phyloP scores from a whole-genome alignment of 2,113 vertebrate species.

The Meriones unguiculatus region DNA sequence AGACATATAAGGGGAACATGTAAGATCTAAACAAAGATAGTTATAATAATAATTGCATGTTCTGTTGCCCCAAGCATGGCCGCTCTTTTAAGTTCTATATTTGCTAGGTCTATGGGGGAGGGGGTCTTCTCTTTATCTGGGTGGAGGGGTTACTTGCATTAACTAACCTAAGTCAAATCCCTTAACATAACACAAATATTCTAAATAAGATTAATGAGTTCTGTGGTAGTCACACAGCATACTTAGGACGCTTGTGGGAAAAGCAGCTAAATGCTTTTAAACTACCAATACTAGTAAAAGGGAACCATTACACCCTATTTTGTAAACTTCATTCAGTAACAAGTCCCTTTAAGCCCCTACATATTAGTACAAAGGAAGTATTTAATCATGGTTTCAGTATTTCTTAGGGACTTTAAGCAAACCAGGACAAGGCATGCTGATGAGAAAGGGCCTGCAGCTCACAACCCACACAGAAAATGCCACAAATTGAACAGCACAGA shows the following conservation, averaged over 20 bases:
- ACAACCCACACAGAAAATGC: not conserved
- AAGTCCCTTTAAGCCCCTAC: not conserved
- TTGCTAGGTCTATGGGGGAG: not conserved
- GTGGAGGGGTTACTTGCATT: not conserved
- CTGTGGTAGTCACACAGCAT: not conserved
- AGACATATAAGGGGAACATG: not conserved
- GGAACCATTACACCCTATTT: constrained; percentile 4
- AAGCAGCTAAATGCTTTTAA: not conserved
- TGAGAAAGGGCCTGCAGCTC: not conserved
- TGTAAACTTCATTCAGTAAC: constrained; percentile 41
- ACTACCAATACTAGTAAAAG: constrained; percentile 5
- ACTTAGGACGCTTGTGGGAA: not conserved
- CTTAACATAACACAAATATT: constrained; percentile 20
- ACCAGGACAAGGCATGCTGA: not conserved
- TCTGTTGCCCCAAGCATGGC: not conserved
- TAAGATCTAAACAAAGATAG: not conserved
- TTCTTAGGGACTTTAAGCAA: constrained; percentile 5
- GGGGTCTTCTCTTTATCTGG: not conserved
- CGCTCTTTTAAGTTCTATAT: not conserved
- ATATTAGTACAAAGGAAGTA: not conserved
- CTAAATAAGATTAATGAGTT: not conserved
- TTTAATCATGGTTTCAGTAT: not conserved
- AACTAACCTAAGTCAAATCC: constrained; percentile 11
- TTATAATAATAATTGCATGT: not conserved
- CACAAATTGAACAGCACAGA: not conserved